Base-by-base conservation (phyloP, 2,797 vertebrate species). In the Pristis pectinata region DNA sequence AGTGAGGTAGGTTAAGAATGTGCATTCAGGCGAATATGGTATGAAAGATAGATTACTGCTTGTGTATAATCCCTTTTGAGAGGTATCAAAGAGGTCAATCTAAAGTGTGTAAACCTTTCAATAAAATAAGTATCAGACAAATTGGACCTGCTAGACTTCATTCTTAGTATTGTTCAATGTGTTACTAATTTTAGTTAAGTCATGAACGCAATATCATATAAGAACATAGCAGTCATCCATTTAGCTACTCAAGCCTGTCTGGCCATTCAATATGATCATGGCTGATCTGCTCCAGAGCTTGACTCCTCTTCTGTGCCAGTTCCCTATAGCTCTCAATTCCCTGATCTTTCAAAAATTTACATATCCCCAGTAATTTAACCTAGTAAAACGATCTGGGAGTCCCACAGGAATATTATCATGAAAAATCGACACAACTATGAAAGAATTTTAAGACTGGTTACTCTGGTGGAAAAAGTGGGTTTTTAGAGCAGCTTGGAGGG, bases 1-100 rank as follows among this genome's bases (percentile, higher is more conserved):
- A 53, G 92, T 94, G 92, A 94, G 92, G 92, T 94, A 53, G 30
- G 92, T 94, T 27, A 5, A 49, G 92, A 49, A 76, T 3, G 8
- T 22, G 15, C 19, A 27, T n/a, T 0, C 17, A 67, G n/a, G 61
- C 91, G 37, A 6, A 27, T 9, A 24, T 41, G 19, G 59, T 19
- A 13, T 41, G 61, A 61, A n/a, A 87, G 15, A 15, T n/a, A 34
- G 10, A 85, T 59, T 56, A 61, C 56, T 64, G 59, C 37, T 91
- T 22, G 34, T 89, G 56, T 19, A n/a, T 22, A 41, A 67, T 22
- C 53, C 49, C 49, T 44, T 56, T 34, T 27, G 85, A 56, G 10
- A 59, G 53, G 34, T 19, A 53, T 53, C 34, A 53, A 17, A 56
- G 8, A 30, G 56, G 59, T 91, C 61, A 64, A 7, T 91, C 59